These are phyloP conservation scores for Philantomba maxwellii DNA, from an alignment of 2,113 vertebrate genomes.

Conservation along the genomic window DNA sequence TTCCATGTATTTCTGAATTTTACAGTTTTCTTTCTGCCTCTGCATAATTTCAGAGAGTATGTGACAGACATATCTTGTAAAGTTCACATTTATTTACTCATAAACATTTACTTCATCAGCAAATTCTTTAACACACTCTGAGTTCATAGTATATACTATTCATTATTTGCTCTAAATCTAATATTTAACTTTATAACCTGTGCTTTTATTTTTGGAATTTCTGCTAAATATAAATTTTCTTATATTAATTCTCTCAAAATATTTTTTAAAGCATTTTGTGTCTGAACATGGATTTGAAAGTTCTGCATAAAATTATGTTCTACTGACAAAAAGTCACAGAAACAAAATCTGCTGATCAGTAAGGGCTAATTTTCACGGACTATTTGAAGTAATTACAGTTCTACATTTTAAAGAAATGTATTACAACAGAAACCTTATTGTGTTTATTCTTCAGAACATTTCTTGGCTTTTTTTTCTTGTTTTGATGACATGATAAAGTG, in stretches of 20 bases:
- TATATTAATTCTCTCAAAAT: constrained; percentile 26
- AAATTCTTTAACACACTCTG: background rate
- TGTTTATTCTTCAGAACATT: constrained; percentile 38
- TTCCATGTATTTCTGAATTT: background rate
- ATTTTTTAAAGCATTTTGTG: constrained; percentile 17
- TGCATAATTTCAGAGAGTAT: background rate
- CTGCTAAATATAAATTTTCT: background rate
- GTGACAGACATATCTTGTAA: background rate
- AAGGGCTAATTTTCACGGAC: background rate
- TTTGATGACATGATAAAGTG: constrained; percentile 11
- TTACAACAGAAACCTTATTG: background rate
- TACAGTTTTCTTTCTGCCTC: background rate
- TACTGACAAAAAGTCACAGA: constrained; percentile 11
- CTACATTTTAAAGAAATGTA: background rate
- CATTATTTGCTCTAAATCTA: background rate
- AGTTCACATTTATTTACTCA: background rate
- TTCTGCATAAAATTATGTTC: background rate
- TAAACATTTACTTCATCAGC: background rate
- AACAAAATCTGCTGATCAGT: background rate
- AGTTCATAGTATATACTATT: background rate
- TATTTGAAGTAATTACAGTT: constrained; percentile 30
- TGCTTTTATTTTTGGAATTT: background rate
- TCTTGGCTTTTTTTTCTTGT: constrained; percentile 9
- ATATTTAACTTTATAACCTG: background rate
- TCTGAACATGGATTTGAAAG: background rate